Base-by-base conservation (phyloP, 2,888 invertebrate genomes). In the Zygaena filipendulae region DNA sequence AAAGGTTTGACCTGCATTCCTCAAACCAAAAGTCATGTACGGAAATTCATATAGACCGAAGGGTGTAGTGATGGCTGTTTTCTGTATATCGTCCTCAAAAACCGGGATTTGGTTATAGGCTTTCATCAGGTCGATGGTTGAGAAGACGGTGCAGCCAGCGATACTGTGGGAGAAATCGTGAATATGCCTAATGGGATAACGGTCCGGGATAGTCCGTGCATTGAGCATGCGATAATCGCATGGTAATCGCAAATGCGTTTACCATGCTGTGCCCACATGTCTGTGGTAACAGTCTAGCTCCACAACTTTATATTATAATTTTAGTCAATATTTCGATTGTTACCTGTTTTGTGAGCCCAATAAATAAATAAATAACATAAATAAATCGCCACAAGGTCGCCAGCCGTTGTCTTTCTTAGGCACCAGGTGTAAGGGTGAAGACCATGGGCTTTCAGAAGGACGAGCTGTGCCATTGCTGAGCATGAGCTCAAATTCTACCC, bases 1-100 rank as follows among this genome's bases (percentile, higher is more conserved):
- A 31, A 69, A 52, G 0, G 59, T 59, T 29, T 67, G 61, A 1
- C 50, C 59, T 0, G 62, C 59, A 29, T 69, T 67, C 1, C 56
- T 27, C 1, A 68, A 40, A 2, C 66, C 62, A 18, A 63, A 66
- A 0, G 41, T 40, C 52, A 55, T 52, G 3, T 23, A 33, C 1
- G 41, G 30, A 30, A 52, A 60, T 28, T 64, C 51, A 22, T 36
- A 54, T 6, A 56, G 29, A 3, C 50, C 51, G 26, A 52, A 54
- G 0, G 54, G 50, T 3, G 53, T 54, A 1, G 36, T 49, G 10
- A 52, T 44, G 2, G 50, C 56, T 1, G 57, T 56, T 13, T 34
- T 35, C 6, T 13, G 24, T 6, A 36, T 38, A 21, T 41, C 41
- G 0, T 24, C 34, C 3, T 25, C 19, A 21, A 11, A 11, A 2